A percentile compares a stretch with the other conserved stretches of the same genome.
phyloP scores from a whole-genome alignment of 2,888 invertebrate genomes.

The Cantharis nigra region DNA sequence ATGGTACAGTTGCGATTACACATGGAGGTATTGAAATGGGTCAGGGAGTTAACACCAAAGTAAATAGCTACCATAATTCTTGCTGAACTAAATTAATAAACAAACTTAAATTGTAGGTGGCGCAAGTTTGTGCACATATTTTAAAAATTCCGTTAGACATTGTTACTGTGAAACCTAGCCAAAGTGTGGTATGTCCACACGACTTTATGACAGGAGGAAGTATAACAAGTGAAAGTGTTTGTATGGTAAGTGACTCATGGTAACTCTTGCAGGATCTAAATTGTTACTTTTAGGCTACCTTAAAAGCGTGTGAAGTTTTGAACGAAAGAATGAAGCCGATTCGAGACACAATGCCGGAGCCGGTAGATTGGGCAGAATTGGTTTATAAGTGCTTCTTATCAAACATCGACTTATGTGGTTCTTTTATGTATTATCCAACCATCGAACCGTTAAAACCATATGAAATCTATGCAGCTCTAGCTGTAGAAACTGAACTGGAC shows the following conservation, averaged over 20 bases:
- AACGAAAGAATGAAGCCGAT: conserved; percentile 54
- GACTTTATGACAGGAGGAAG: not conserved
- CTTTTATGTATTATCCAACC: conserved; percentile 57
- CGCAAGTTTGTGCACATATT: not conserved
- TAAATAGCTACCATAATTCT: not conserved
- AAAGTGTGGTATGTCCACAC: not conserved
- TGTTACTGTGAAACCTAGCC: not conserved
- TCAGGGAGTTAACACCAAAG: not conserved
- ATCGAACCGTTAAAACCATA: conserved; percentile 51
- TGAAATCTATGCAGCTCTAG: conserved; percentile 65
- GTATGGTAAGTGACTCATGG: not conserved
- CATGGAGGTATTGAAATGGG: not conserved
- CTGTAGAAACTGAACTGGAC: conserved; percentile 67
- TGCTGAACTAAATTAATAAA: not conserved
- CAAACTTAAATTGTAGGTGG: not conserved
- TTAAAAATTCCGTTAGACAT: not conserved
- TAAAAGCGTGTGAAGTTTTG: not conserved
- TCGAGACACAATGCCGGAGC: conserved; percentile 58
- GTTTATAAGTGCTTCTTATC: conserved; percentile 58
- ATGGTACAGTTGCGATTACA: not conserved
- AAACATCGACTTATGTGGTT: conserved; percentile 65
- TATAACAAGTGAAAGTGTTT: not conserved
- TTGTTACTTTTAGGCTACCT: not conserved
- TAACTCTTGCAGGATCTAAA: too few species aligned
- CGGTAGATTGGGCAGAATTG: conserved; percentile 61